Conservation (phyloP, 2,797 vertebrate species). For the Fundulus diaphanus region DNA sequence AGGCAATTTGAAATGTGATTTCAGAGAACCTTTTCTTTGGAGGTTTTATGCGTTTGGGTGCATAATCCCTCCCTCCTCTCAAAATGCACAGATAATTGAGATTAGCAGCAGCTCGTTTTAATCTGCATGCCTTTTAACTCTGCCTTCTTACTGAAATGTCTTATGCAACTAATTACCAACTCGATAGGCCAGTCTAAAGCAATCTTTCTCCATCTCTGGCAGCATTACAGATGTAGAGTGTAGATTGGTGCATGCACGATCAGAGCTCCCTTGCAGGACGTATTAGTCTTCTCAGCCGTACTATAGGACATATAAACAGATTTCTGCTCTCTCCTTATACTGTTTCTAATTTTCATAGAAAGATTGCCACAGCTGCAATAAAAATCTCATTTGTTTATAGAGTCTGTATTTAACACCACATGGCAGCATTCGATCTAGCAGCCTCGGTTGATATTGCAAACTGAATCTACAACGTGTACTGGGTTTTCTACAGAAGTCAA, state of each 20-base stretch:
- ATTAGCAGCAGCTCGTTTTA: slow-evolving; percentile 45
- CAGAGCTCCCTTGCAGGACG: slow-evolving; percentile 34
- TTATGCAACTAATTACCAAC: slow-evolving; percentile 64
- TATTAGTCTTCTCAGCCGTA: slow-evolving; percentile 16
- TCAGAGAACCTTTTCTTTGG: slow-evolving; percentile 27
- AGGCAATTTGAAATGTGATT: slow-evolving; percentile 29
- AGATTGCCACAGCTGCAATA: not conserved
- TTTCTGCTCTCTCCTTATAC: not conserved
- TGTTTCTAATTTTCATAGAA: not conserved
- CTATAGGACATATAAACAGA: not conserved
- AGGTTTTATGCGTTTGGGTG: slow-evolving; percentile 18
- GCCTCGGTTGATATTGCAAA: not conserved
- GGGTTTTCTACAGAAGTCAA: not conserved
- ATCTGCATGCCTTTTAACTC: slow-evolving; percentile 41
- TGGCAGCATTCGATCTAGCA: not conserved
- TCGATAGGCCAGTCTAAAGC: slow-evolving; percentile 58
- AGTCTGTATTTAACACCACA: not conserved
- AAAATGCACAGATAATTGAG: slow-evolving; percentile 46
- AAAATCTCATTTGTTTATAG: not conserved
- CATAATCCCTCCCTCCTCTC: slow-evolving; percentile 22
- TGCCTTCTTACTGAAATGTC: slow-evolving; percentile 29
- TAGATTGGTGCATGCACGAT: slow-evolving; percentile 35
- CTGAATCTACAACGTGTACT: not conserved
- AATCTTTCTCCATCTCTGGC: slow-evolving; percentile 50
- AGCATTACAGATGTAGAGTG: slow-evolving; percentile 55